These are phyloP conservation scores for Heliopora coerulea DNA, from an alignment of 92 coral and sea anemone genomes.

Conservation along the genomic window DNA sequence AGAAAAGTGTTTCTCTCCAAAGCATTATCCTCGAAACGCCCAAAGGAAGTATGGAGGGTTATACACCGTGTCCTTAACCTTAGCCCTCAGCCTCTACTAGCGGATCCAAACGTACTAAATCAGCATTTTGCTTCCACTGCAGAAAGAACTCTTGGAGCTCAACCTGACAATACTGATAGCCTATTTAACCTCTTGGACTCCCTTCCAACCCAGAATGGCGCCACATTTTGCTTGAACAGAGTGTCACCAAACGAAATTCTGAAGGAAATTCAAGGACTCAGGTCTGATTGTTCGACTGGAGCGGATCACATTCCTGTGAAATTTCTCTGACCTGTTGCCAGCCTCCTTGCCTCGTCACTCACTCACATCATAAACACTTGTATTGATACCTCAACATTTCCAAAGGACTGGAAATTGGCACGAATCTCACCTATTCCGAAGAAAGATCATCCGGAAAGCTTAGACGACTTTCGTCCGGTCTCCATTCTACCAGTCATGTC, in stretches of 20 bases:
- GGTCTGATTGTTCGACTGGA: slow-evolving; percentile 43
- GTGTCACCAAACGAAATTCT: slow-evolving; percentile 37
- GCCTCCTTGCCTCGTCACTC: not conserved
- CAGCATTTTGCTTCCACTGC: slow-evolving; percentile 46
- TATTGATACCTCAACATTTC: slow-evolving; percentile 24
- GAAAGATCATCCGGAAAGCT: slow-evolving; percentile 24
- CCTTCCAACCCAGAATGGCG: slow-evolving; percentile 18
- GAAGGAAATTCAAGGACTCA: slow-evolving; percentile 7
- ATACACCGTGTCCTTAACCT: slow-evolving; percentile 63
- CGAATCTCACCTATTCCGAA: slow-evolving; percentile 39
- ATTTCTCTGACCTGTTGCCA: slow-evolving; percentile 3
- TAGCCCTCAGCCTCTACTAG: slow-evolving; percentile 46
- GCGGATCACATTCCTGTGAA: slow-evolving; percentile 39
- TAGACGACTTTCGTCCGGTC: slow-evolving; percentile 7
- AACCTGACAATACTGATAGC: slow-evolving; percentile 28
- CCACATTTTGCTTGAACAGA: slow-evolving; percentile 14
- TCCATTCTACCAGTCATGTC: no score
- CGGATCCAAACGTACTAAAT: slow-evolving; percentile 31
- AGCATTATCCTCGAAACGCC: slow-evolving; percentile 59
- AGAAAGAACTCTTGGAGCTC: slow-evolving; percentile 44
- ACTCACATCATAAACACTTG: slow-evolving; percentile 22
- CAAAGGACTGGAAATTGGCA: slow-evolving; percentile 21
- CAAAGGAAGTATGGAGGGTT: slow-evolving; percentile 63
- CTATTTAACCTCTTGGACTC: slow-evolving; percentile 21
- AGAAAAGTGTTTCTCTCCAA: slow-evolving; percentile 38